phyloP scores from a whole-genome alignment of 2,888 invertebrate species.

The Cotesia congregata region DNA sequence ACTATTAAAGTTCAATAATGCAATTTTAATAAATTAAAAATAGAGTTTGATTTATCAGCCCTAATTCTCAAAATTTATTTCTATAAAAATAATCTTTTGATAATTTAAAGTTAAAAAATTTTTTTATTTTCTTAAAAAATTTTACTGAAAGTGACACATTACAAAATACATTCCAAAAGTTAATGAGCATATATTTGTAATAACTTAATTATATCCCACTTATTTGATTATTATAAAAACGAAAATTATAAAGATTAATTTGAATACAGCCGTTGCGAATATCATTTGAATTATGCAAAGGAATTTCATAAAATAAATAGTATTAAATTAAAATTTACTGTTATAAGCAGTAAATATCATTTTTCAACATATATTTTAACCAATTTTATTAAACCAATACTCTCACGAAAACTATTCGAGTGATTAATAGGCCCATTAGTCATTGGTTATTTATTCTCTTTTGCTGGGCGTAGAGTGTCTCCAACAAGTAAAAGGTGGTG shows the following conservation, averaged over 20 bases:
- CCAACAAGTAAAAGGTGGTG: slow-evolving; percentile 46
- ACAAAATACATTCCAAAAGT: no score
- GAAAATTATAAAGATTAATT: neutral
- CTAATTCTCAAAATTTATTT: no score
- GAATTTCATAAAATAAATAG: slow-evolving; percentile 12
- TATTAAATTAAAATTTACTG: neutral
- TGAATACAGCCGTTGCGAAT: neutral
- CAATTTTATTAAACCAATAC: slow-evolving; percentile 7
- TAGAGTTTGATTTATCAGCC: no score
- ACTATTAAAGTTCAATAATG: neutral
- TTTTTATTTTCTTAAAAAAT: no score
- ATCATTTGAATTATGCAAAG: neutral
- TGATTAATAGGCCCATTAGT: slow-evolving; percentile 50
- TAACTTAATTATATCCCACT: neutral
- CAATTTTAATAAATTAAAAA: no score
- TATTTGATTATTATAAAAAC: neutral
- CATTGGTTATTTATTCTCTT: slow-evolving; percentile 46
- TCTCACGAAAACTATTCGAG: slow-evolving; percentile 19
- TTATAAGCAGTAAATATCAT: slow-evolving; percentile 4
- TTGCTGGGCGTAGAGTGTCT: slow-evolving; percentile 28
- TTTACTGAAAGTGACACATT: no score
- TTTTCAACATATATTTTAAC: slow-evolving; percentile 19
- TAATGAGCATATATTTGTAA: no score
- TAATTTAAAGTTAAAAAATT: no score
- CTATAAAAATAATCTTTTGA: no score